Evolutionary conservation across 1,140 invertebrate genomes (phyloP).

Genomic region (Camponotus pennsylvanicus): DNA sequence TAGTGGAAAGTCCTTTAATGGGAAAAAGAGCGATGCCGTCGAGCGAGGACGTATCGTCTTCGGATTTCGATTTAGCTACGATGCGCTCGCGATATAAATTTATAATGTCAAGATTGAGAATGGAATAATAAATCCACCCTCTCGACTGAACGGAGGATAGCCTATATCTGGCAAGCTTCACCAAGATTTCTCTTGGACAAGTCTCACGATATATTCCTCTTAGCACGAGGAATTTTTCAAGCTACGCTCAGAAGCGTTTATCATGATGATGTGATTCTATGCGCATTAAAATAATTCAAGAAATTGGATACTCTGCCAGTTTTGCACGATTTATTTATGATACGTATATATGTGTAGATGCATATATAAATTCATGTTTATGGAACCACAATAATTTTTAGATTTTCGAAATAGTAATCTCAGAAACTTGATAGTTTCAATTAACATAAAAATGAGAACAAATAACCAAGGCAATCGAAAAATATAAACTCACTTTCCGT

Average conservation of each 20-base stretch:
- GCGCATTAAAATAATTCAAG: slow-evolving; percentile 12
- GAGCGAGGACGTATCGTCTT: slow-evolving; percentile 49
- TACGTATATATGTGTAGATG: not conserved
- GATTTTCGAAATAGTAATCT: not conserved
- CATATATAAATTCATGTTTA: too few relatives aligned
- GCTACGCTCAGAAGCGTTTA: not conserved
- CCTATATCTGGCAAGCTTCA: slow-evolving; percentile 5
- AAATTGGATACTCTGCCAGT: not conserved
- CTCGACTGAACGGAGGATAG: slow-evolving; percentile 4
- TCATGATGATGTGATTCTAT: not conserved
- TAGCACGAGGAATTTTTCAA: not conserved
- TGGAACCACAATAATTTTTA: not conserved
- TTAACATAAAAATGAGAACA: not conserved
- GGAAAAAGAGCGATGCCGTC: slow-evolving; percentile 16
- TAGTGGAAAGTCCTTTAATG: slow-evolving; percentile 4
- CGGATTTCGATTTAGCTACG: slow-evolving; percentile 66
- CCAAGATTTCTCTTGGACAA: not conserved
- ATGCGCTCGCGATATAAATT: slow-evolving; percentile 69
- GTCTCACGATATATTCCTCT: slow-evolving; percentile 32
- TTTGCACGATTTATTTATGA: not conserved
- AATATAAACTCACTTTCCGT: slow-evolving; percentile 22
- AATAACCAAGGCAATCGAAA: not conserved
- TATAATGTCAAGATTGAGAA: slow-evolving; percentile 55
- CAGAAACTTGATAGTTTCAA: not conserved
- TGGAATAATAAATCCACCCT: slow-evolving; percentile 66